phyloP scores from a whole-genome alignment of 2,797 vertebrate genomes.

The Sarcophilus harrisii region DNA sequence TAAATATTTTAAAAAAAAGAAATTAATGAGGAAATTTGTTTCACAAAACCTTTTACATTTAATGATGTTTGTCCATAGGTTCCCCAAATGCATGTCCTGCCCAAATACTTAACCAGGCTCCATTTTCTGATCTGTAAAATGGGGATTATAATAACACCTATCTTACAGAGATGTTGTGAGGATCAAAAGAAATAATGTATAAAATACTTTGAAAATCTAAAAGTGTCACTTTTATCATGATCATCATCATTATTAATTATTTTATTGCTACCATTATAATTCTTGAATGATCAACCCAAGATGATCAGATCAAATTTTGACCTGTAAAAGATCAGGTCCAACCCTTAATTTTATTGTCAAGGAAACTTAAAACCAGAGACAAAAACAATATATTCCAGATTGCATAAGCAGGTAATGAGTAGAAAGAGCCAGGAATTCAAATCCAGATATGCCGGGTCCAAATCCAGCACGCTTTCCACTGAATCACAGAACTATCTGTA shows the following conservation, averaged over 20 bases:
- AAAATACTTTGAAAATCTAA: not conserved
- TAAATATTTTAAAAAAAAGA: not conserved
- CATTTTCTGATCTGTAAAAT: not conserved
- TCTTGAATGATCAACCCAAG: not conserved
- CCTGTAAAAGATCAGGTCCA: not conserved
- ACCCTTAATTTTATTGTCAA: not conserved
- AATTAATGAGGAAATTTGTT: not conserved
- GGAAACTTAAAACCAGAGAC: not conserved
- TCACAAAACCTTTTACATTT: not conserved
- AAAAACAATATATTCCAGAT: not conserved
- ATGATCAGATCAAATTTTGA: not conserved
- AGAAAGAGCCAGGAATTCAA: not conserved
- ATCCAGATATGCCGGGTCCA: not conserved
- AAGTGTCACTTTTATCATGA: not conserved
- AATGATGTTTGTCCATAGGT: not conserved
- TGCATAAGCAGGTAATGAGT: not conserved
- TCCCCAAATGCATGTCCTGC: not conserved
- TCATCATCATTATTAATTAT: not conserved
- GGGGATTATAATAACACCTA: not conserved
- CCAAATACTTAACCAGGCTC: not conserved
- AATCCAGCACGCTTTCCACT: not conserved
- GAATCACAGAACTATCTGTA: no score
- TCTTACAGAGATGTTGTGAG: not conserved
- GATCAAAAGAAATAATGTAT: not conserved
- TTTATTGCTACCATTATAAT: not conserved